A percentile compares a stretch with the other conserved stretches of the same genome.
phyloP scores from a whole-genome alignment of 2,888 invertebrate species.

The Scaptomyza tumidula region DNA sequence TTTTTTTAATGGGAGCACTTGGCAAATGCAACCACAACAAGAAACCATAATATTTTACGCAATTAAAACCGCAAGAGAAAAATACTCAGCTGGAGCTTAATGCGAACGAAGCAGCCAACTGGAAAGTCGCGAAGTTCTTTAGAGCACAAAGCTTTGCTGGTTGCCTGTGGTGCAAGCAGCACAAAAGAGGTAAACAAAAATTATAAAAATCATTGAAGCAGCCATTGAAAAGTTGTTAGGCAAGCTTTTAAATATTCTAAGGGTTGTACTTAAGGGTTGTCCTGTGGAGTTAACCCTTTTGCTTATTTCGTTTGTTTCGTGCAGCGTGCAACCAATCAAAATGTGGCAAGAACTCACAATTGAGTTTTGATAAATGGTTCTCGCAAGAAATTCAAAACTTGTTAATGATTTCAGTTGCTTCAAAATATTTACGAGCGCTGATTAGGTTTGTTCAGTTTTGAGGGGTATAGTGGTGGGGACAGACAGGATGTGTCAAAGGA shows the following conservation, averaged over 20 bases:
- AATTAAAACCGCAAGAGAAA: constrained; percentile 14
- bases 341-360: neutral
- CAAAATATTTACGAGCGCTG: constrained; percentile 56
- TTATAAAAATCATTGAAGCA: constrained; percentile 23
- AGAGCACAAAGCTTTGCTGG: constrained; percentile 33
- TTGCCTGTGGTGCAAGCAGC: constrained; percentile 23
- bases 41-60: constrained; percentile 51
- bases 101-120: constrained; percentile 22
- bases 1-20: neutral
- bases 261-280: constrained; percentile 52
- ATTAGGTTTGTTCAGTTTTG: constrained; percentile 14
- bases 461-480: neutral
- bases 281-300: constrained; percentile 44
- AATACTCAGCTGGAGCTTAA: constrained; percentile 43
- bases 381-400: constrained; percentile 30
- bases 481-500: constrained; percentile 51
- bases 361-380: constrained; percentile 38
- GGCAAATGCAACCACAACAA: constrained; percentile 26
- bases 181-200: constrained; percentile 35
- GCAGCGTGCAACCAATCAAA: constrained; percentile 41
- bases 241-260: constrained; percentile 29
- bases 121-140: constrained; percentile 1
- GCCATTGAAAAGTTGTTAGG: constrained; percentile 50
- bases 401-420: constrained; percentile 40
- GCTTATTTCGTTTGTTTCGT: neutral